A percentile compares a stretch with the other conserved stretches of the same genome.
Evolutionary conservation across 1,140 invertebrate species (phyloP).

Genomic region (Scaptomyza graminum): DNA sequence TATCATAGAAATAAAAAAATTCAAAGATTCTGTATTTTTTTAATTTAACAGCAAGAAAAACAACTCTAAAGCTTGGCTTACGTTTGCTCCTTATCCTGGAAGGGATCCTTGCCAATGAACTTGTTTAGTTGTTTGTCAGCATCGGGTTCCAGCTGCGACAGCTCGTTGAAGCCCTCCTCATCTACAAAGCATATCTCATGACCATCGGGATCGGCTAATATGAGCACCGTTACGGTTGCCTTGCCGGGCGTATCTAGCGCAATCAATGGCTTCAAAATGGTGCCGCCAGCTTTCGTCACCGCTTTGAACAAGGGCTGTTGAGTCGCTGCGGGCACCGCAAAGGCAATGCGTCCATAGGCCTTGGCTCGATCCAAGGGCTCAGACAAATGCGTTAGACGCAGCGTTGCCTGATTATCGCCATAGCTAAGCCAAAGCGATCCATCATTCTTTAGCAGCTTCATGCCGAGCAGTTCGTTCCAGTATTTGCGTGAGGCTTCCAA

Average conservation of each 20-base stretch:
- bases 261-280: slow-evolving; percentile 94
- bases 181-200: slow-evolving; percentile 99
- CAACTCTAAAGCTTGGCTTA: neutral
- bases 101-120: slow-evolving; percentile 86
- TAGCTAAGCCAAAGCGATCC: slow-evolving; percentile 89
- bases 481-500: slow-evolving; percentile 90
- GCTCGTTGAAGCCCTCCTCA: slow-evolving; percentile 95
- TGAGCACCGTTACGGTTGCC: slow-evolving; percentile 97
- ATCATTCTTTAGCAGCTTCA: slow-evolving; percentile 88
- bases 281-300: slow-evolving; percentile 89
- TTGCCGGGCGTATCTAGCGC: slow-evolving; percentile 98
- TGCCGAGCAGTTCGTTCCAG: slow-evolving; percentile 91
- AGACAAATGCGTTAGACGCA: slow-evolving; percentile 89
- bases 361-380: slow-evolving; percentile 91
- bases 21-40: slow-evolving; percentile 7
- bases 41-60: neutral
- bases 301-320: slow-evolving; percentile 90
- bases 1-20: slow-evolving; percentile 8
- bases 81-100: slow-evolving; percentile 57
- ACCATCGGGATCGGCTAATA: slow-evolving; percentile 97
- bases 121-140: slow-evolving; percentile 92
- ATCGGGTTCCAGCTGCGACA: slow-evolving; percentile 94
- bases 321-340: slow-evolving; percentile 91
- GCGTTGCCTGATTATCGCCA: slow-evolving; percentile 87
- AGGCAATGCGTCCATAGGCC: slow-evolving; percentile 97